phyloP scores from a whole-genome alignment of 1,140 invertebrate species.

The Meloidogyne hapla region DNA sequence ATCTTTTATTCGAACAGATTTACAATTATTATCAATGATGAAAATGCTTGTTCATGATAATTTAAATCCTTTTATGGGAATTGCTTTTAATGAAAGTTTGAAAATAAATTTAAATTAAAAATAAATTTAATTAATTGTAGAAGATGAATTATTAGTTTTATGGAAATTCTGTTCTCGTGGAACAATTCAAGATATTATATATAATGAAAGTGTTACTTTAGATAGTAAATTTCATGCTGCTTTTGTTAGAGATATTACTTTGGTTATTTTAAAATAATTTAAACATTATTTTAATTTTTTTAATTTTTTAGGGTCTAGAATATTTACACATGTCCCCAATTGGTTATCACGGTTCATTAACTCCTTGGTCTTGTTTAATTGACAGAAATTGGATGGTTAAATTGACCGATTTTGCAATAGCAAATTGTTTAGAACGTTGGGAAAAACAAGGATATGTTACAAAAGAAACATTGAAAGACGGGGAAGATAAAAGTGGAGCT shows the following conservation, averaged over 20 bases:
- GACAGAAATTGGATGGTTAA: slow-evolving; percentile 64
- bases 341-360: slow-evolving; percentile 61
- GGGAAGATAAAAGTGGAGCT: slow-evolving; percentile 57
- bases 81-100: slow-evolving; percentile 59
- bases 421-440: slow-evolving; percentile 59
- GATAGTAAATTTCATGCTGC: slow-evolving; percentile 62
- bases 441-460: slow-evolving; percentile 58
- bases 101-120: background rate
- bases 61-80: slow-evolving; percentile 61
- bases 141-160: slow-evolving; percentile 59
- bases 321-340: slow-evolving; percentile 59
- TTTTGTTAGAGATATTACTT: slow-evolving; percentile 61
- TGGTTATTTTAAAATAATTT: slow-evolving; percentile 34
- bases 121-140: background rate
- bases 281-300: too few relatives aligned
- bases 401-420: slow-evolving; percentile 61
- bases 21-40: slow-evolving; percentile 49
- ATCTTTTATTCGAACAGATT: slow-evolving; percentile 49
- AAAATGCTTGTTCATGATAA: slow-evolving; percentile 59
- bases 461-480: slow-evolving; percentile 58
- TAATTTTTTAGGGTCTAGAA: slow-evolving; percentile 50
- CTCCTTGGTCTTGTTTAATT: slow-evolving; percentile 61
- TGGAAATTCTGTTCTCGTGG: slow-evolving; percentile 63
- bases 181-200: slow-evolving; percentile 62
- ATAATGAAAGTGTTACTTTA: slow-evolving; percentile 57